Evolutionary conservation across 2,888 invertebrate genomes (phyloP).

Genomic region (Caenorhabditis imperialis): DNA sequence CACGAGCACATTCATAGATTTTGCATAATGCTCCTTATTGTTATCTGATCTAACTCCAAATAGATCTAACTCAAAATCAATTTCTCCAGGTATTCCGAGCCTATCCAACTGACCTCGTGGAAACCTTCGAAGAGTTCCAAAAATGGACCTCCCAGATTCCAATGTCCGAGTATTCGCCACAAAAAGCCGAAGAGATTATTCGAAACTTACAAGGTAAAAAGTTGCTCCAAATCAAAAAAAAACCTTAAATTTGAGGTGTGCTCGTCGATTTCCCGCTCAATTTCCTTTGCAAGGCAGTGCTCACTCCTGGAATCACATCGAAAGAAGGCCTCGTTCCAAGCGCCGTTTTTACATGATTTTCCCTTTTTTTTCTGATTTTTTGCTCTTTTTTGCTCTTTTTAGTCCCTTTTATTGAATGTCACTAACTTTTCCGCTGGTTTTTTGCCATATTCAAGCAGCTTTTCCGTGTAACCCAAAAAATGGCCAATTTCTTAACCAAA

Average conservation of each 20-base stretch:
- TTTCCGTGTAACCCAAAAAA: too few relatives aligned
- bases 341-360: conserved; percentile 86
- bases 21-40: too few relatives aligned
- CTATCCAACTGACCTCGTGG: conserved; percentile 89
- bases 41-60: too few relatives aligned
- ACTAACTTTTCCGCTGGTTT: conserved; percentile 17
- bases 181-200: conserved; percentile 70
- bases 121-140: conserved; percentile 86
- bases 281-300: conserved; percentile 89
- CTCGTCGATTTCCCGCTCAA: conserved; percentile 90
- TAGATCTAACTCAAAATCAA: not conserved
- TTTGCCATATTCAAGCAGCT: not conserved
- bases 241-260: conserved; percentile 82
- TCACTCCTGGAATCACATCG: conserved; percentile 87
- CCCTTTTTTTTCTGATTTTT: conserved; percentile 1
- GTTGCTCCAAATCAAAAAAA: too few relatives aligned
- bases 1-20: too few relatives aligned
- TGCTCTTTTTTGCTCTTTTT: not conserved
- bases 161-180: conserved; percentile 85
- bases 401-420: conserved; percentile 13
- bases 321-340: conserved; percentile 94
- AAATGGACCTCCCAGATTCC: conserved; percentile 85
- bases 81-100: conserved; percentile 86
- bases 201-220: conserved; percentile 78
- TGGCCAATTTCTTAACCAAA: too few relatives aligned